Base-by-base conservation (phyloP, 2,797 vertebrate species). In the Thalassophryne amazonica region DNA sequence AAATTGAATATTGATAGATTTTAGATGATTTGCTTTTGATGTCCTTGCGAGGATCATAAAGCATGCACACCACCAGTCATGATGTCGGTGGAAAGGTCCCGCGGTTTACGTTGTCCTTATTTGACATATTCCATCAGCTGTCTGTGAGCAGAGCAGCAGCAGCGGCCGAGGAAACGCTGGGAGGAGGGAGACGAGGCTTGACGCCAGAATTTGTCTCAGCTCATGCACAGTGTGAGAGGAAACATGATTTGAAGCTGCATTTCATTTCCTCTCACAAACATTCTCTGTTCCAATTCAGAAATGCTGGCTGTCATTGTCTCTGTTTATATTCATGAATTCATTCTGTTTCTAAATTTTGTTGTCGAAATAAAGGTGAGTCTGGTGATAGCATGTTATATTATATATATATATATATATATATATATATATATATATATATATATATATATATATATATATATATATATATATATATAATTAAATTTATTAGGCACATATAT, bases 321-420 rank as follows among this genome's bases (percentile, higher is more conserved):
- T 49, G 46, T 80, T 81, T 70, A 69, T 68, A 76, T 88, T 85
- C 76, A 86, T 79, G 62, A 66, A 75, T 81, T 85, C 71, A 59
- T 52, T 80, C 55, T 76, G 67, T 80, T 71, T 80, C 50, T 58
- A 62, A 67, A 65, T 73, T 73, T 71, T 74, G 71, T 65, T 70
- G 61, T 82, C 78, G 78, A 78, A 81, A 68, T 67, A 60, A 48
- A 65, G 53, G 67, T 70, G 60, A 60, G 63, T 41, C 49, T 60
- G 62, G n/a, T n/a, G n/a, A n/a, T n/a, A n/a, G n/a, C n/a, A n/a
- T n/a, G n/a, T n/a, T n/a, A n/a, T n/a, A n/a, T n/a, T n/a, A n/a
- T n/a, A n/a, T n/a, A n/a, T n/a, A n/a, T n/a, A n/a, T n/a, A n/a
- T n/a, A n/a, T n/a, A n/a, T n/a, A n/a, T n/a, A n/a, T n/a, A n/a